Percentiles rank a stretch among this genome's conserved stretches.
Conservation (phyloP, 1,140 invertebrate genomes). For the Atta texana region DNA sequence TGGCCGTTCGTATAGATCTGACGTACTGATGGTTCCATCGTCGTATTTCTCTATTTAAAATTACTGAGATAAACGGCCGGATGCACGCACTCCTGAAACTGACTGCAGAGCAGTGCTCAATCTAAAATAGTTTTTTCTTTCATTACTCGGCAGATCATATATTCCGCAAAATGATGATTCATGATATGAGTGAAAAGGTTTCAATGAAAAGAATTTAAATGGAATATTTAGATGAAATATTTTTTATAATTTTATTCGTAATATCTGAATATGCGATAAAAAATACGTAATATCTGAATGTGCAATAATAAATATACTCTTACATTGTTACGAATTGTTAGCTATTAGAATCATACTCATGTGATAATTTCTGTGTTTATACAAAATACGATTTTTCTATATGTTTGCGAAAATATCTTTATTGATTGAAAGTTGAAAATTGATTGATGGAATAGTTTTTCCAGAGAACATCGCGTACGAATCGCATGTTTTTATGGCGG, state of each 20-base stretch:
- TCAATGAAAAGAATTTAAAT: no score
- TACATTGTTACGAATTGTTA: background rate
- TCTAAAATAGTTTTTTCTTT: background rate
- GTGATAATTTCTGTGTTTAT: background rate
- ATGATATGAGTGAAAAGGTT: background rate
- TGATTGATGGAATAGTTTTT: slow-evolving; percentile 33
- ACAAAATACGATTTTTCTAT: background rate
- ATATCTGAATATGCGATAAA: background rate
- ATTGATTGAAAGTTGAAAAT: background rate
- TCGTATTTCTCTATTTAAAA: slow-evolving; percentile 56
- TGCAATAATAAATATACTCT: background rate
- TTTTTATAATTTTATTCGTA: background rate
- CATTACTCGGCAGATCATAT: background rate
- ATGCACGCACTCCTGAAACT: background rate
- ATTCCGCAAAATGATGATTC: background rate
- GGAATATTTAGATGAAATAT: background rate
- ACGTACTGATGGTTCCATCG: slow-evolving; percentile 9
- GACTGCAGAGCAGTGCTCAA: background rate
- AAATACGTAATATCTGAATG: background rate
- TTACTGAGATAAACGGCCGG: slow-evolving; percentile 51
- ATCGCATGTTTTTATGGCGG: slow-evolving; percentile 13
- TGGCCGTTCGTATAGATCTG: slow-evolving; percentile 36
- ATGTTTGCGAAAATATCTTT: background rate
- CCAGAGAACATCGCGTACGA: slow-evolving; percentile 58
- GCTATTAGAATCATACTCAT: background rate